Evolutionary conservation across 2,797 vertebrate species (phyloP), one percentile per base, ranked within the genome.

Genomic region (Cynodonichthys magdalenae): DNA sequence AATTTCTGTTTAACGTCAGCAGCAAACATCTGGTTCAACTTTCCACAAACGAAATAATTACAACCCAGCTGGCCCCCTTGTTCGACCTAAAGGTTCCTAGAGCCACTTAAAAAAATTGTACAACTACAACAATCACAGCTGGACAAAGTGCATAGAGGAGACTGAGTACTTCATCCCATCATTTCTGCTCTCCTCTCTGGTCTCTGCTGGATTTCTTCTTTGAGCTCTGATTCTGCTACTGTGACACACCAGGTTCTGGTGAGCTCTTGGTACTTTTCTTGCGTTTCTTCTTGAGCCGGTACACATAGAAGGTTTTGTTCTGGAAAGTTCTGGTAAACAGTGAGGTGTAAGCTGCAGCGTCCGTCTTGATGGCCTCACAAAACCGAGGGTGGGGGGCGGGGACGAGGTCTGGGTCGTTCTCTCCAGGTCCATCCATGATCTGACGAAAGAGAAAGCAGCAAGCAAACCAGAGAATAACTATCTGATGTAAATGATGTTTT

Each of bases 251-350:
- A 50, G 77, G 52, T 58, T 87, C 78, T 2, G 83, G 39, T 0
- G 63, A 59, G 69, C 59, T 74, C 73, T 82, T 90, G 41, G 55
- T 2, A 46, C 67, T 83, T 63, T 92, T 92, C 84, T 89, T 93
- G 53, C 80, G 87, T 44, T 89, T 87, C 83, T 93, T 94, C 79
- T 89, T 92, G 34, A 98, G 90, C 76, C 89, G 95, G 92, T 98
- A 99, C 58, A 98, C 95, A 0, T 96, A 93, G 90, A 99, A 99
- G 7, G 96, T 98, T 90, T 97, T 98, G 90, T 97, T 99, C 71
- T 94, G 94, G 78, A 98, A 99, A 6, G 95, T 95, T 63, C 91
- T 90, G 31, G 92, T 93, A 88, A 99, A 99, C 77, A 95, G 88
- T 1, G 64, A 55, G 0, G 77, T 62, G 69, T 96, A 97, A 2